These are phyloP conservation scores for Hypocryptadius cinnamomeus DNA, from an alignment of 2,113 vertebrate species.

Conservation along the genomic window DNA sequence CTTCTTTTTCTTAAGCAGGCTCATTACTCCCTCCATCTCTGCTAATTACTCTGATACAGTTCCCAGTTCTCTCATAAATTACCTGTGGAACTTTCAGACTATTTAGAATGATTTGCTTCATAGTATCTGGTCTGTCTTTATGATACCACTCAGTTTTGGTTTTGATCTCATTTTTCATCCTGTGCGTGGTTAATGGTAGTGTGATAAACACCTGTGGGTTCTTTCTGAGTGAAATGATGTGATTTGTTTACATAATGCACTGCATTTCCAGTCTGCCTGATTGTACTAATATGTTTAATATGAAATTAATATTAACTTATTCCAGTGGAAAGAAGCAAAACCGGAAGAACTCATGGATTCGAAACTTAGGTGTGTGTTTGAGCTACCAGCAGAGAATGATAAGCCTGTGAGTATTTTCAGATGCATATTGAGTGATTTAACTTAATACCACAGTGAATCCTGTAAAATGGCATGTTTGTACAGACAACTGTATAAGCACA, in stretches of 20 bases:
- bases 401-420: conserved; percentile 84
- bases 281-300: conserved; percentile 46
- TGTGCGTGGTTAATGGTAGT: background rate
- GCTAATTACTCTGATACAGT: background rate
- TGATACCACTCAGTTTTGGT: background rate
- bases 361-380: conserved; percentile 98
- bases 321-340: conserved; percentile 98
- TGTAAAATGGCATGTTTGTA: background rate
- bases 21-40: background rate
- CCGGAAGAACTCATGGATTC: conserved; percentile 98
- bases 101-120: background rate
- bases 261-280: conserved; percentile 15
- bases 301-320: conserved; percentile 52
- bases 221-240: conserved; percentile 31
- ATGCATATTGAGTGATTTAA: background rate
- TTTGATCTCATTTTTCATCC: background rate
- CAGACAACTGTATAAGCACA: background rate
- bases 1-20: background rate
- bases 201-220: background rate
- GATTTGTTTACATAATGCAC: conserved; percentile 13
- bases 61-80: background rate
- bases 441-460: background rate
- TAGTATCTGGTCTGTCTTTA: background rate
- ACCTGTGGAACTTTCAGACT: background rate
- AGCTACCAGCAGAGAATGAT: conserved; percentile 91